Base-by-base conservation (phyloP, 30 jellyfish, hydroid and myxozoan species). In the Aurelia aurita complex sp. Pacific region DNA sequence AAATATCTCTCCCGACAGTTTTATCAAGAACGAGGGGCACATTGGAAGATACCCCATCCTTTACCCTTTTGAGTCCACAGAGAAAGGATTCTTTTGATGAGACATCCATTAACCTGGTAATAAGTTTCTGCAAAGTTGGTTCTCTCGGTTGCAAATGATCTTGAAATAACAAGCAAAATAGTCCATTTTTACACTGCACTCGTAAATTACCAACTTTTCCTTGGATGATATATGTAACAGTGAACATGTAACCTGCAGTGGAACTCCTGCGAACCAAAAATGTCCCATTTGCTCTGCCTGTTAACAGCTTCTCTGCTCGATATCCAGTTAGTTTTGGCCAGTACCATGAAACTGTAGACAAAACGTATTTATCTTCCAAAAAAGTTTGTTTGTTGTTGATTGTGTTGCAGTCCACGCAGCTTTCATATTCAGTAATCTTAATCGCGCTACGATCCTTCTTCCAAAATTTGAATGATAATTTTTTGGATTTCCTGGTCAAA, bases 231-330 rank as follows among this genome's bases (percentile, higher is more conserved):
- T 88, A 88, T 3, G 97, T 88, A 19, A 88, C 18, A 4, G 97
- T 79, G 63, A 88, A 88, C 79, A 43, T 66, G 53, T 50, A 88
- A n/a, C 91, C 97, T 42, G 89, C 63, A 33, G 85, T 73, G 17
- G 86, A 77, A 77, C 97, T 88, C 38, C 74, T 88, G 34, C 97
- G 97, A 10, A 80, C 97, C 33, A 88, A 74, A 74, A 88, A 80
- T 14, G 89, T 80, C 74, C 97, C 97, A 80, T 80, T 69, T 14
- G 62, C 51, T 63, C 61, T 19, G 7, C 73, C 83, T 0, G 62
- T 54, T 52, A 79, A 36, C 50, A 63, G 19, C 51, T 13, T 59
- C 53, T 63, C 87, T 72, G 97, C 97, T 8, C 17, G 65, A 8
- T 40, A 4, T 61, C 92, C 88, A 53, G 69, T 38, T 0, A 88